Evolutionary conservation across 2,888 invertebrate species (phyloP).

Genomic region (Abrostola triplasia): DNA sequence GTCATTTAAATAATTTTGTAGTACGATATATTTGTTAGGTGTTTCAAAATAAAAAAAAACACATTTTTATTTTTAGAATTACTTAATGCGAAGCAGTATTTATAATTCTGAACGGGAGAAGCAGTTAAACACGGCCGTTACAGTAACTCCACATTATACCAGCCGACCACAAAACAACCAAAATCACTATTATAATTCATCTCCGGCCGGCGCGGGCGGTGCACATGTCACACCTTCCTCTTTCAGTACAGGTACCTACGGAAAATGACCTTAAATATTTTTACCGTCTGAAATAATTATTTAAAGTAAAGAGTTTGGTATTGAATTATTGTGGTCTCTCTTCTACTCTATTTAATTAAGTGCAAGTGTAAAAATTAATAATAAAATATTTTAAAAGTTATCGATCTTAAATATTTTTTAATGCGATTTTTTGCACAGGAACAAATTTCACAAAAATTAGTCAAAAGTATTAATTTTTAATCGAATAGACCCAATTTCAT

Average conservation of each 20-base stretch:
- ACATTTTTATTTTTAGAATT: conserved; percentile 61
- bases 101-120: conserved; percentile 64
- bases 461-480: no score
- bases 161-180: conserved; percentile 52
- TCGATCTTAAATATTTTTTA: no score
- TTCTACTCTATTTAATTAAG: no score
- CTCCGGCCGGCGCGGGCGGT: conserved; percentile 33
- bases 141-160: conserved; percentile 66
- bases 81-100: conserved; percentile 69
- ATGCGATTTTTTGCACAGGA: no score
- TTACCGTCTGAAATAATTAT: neutral
- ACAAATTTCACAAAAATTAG: no score
- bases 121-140: conserved; percentile 64
- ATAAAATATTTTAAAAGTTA: no score
- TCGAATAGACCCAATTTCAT: no score
- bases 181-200: conserved; percentile 39
- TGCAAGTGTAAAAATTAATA: no score
- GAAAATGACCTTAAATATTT: neutral
- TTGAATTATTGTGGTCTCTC: no score
- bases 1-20: conserved; percentile 12
- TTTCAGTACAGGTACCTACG: conserved; percentile 58
- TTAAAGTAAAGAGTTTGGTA: no score
- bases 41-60: neutral
- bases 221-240: conserved; percentile 55
- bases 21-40: conserved; percentile 1